phyloP scores from a whole-genome alignment of 1,140 invertebrate genomes.

The Agraylea sexmaculata region DNA sequence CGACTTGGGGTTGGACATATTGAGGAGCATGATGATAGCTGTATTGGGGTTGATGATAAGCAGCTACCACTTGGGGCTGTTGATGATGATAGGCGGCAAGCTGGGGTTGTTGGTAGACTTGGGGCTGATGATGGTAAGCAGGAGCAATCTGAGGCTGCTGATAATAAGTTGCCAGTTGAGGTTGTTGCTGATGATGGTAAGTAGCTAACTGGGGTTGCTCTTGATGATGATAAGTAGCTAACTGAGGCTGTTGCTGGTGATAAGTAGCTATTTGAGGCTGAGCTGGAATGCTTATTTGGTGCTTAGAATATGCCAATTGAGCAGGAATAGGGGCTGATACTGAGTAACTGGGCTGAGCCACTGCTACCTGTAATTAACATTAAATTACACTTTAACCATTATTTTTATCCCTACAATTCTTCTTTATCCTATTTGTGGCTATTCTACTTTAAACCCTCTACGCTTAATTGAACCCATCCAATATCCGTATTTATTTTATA shows the following conservation, averaged over 20 bases:
- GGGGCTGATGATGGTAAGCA: constrained; percentile 5
- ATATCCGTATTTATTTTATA: no score
- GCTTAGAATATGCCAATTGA: constrained; percentile 19
- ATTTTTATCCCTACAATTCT: neutral
- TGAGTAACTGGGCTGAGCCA: constrained; percentile 10
- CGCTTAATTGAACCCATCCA: no score
- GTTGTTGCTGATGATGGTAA: no score
- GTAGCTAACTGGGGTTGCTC: constrained; percentile 5
- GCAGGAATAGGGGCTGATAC: constrained; percentile 15
- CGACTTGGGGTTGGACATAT: constrained; percentile 9
- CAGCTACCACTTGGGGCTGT: constrained; percentile 1
- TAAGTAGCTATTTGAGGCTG: constrained; percentile 5
- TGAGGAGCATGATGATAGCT: constrained; percentile 9
- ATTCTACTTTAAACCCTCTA: no score
- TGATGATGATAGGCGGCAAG: no score
- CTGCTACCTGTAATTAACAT: constrained; percentile 14
- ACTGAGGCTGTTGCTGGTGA: constrained; percentile 6
- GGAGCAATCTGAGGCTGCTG: neutral
- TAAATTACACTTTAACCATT: neutral
- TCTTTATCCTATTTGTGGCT: no score
- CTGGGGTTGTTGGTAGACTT: constrained; percentile 5
- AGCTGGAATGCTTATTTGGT: constrained; percentile 13
- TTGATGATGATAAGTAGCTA: no score
- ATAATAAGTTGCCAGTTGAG: no score
- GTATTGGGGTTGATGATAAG: constrained; percentile 12